Evolutionary conservation across 2,888 invertebrate genomes (phyloP).

Genomic region (Buathra laborator): DNA sequence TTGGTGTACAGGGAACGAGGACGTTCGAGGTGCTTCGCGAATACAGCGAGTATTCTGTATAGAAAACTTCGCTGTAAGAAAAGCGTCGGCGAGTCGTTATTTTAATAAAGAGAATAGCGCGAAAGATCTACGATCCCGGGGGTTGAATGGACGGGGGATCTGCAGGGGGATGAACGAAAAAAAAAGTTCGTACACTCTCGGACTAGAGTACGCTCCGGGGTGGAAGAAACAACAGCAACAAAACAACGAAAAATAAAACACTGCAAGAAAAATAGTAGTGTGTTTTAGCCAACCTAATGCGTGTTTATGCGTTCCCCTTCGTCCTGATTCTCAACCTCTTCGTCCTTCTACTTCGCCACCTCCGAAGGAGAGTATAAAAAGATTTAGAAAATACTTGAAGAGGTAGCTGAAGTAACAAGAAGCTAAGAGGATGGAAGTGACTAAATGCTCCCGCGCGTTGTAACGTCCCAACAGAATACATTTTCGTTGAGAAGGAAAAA

Average conservation of each 20-base stretch:
- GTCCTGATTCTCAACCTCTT: constrained; percentile 59
- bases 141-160: constrained; percentile 2
- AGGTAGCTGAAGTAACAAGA: constrained; percentile 16
- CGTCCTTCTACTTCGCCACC: not conserved
- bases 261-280: constrained; percentile 11
- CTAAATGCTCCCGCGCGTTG: constrained; percentile 7
- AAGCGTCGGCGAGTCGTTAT: constrained; percentile 55
- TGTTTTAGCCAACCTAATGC: constrained; percentile 45
- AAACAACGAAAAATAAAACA: constrained; percentile 28
- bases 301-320: constrained; percentile 64
- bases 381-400: constrained; percentile 30
- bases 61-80: constrained; percentile 53
- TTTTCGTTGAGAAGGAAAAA: not conserved
- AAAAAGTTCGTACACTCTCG: constrained; percentile 34
- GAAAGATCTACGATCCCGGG: constrained; percentile 39
- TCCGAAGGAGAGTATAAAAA: constrained; percentile 30
- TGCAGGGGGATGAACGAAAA: not conserved
- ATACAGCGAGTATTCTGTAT: constrained; percentile 11
- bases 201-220: constrained; percentile 1
- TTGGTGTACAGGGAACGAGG: constrained; percentile 7
- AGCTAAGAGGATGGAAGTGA: constrained; percentile 36
- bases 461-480: constrained; percentile 7
- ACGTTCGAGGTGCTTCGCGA: constrained; percentile 1
- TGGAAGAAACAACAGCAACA: not conserved
- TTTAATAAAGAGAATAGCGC: constrained; percentile 63